Conservation (phyloP, 2,797 vertebrate genomes). For the Nothura maculosa region DNA sequence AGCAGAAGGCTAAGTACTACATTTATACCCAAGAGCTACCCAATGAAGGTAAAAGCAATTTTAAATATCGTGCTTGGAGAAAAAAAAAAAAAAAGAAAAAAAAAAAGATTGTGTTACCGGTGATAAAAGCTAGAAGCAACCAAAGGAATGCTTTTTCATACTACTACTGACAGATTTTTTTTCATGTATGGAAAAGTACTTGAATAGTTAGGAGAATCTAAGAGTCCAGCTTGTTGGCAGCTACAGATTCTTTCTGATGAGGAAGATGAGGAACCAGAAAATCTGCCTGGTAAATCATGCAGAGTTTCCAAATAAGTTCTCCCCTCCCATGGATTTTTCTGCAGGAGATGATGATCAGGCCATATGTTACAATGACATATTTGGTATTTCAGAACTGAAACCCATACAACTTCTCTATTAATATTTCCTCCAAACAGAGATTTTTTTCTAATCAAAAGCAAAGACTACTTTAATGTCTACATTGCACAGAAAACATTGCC, state of each 20-base stretch:
- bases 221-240: slow-evolving; percentile 31
- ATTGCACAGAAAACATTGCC: neutral
- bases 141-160: neutral
- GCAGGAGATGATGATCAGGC: slow-evolving; percentile 48
- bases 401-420: slow-evolving; percentile 32
- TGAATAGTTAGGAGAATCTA: slow-evolving; percentile 16
- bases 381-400: slow-evolving; percentile 73
- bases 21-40: neutral
- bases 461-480: neutral
- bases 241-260: slow-evolving; percentile 48
- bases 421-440: slow-evolving; percentile 42
- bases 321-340: slow-evolving; percentile 59
- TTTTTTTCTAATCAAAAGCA: slow-evolving; percentile 20
- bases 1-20: neutral
- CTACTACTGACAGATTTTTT: neutral
- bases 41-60: fast-evolving
- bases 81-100: too few relatives aligned
- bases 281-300: slow-evolving; percentile 57
- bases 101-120: neutral
- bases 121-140: neutral
- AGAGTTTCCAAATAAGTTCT: slow-evolving; percentile 64
- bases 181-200: neutral
- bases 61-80: neutral
- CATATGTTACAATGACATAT: slow-evolving; percentile 78
- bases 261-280: slow-evolving; percentile 61